These are phyloP conservation scores for Rattus rattus DNA, from an alignment of 2,113 vertebrate species.

Conservation along the genomic window DNA sequence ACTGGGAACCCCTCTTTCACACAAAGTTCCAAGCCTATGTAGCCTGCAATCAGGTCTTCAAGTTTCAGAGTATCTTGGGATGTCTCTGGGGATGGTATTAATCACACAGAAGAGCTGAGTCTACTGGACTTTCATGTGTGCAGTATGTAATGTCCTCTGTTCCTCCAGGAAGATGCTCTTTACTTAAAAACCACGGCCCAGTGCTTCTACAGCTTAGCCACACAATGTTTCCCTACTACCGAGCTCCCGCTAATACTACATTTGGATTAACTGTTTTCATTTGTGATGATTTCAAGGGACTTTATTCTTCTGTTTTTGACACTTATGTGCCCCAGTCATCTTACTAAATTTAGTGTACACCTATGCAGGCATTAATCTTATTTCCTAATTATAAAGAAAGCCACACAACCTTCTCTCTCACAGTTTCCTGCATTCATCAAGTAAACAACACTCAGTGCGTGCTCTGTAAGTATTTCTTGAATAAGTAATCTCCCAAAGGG, in stretches of 20 bases:
- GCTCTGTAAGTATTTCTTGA: slow-evolving; percentile 48
- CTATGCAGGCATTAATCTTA: background rate
- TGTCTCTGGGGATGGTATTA: too few species aligned
- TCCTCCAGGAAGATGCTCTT: background rate
- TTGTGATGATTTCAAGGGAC: background rate
- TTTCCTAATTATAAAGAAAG: background rate
- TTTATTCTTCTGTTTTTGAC: background rate
- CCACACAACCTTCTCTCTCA: background rate
- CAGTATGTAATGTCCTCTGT: background rate
- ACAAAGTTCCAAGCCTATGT: background rate
- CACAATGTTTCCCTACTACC: background rate
- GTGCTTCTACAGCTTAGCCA: background rate
- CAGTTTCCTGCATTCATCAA: background rate
- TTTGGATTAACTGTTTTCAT: background rate
- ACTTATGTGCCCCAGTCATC: background rate
- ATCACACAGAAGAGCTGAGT: background rate
- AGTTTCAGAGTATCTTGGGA: background rate
- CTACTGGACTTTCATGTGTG: background rate
- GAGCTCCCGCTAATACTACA: slow-evolving; percentile 15
- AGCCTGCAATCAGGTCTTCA: background rate
- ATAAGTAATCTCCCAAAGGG: slow-evolving; percentile 32
- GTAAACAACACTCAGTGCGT: background rate
- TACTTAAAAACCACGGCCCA: background rate
- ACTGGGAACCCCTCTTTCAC: background rate
- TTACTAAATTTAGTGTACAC: background rate